Evolutionary conservation across 2,888 invertebrate species (phyloP).

Genomic region (Zonitis immaculata): DNA sequence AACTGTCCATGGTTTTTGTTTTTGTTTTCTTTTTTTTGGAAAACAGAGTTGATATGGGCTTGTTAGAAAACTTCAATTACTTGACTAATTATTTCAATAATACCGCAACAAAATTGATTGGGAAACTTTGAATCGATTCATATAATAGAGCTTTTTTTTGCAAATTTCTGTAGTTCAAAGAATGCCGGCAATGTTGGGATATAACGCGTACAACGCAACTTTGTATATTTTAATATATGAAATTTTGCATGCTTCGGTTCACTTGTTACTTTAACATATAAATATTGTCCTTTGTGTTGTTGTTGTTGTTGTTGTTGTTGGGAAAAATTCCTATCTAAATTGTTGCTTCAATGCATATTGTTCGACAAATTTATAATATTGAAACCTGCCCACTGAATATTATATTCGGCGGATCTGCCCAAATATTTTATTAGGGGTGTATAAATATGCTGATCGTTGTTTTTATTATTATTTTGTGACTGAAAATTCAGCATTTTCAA

Average conservation of each 20-base stretch:
- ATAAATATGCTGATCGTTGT: conserved; percentile 4
- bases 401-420: conserved; percentile 4
- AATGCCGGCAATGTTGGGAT: conserved; percentile 36
- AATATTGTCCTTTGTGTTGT: conserved; percentile 44
- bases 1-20: too few species aligned
- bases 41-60: conserved; percentile 17
- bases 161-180: conserved; percentile 42
- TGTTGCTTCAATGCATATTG: conserved; percentile 29
- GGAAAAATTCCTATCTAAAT: conserved; percentile 27
- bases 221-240: conserved; percentile 46
- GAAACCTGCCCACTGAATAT: conserved; percentile 25
- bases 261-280: conserved; percentile 43
- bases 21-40: too few species aligned
- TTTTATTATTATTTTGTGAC: conserved; percentile 7
- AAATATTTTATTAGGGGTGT: conserved; percentile 1
- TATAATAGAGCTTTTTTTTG: conserved; percentile 38
- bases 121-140: conserved; percentile 27
- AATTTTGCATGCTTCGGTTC: conserved; percentile 44
- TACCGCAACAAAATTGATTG: conserved; percentile 37
- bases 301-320: conserved; percentile 21
- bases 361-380: conserved; percentile 34
- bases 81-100: conserved; percentile 42
- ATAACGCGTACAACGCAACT: conserved; percentile 43
- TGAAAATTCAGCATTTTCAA: conserved; percentile 15
- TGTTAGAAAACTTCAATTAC: conserved; percentile 38